Base-by-base conservation (phyloP, 2,888 invertebrate genomes). In the Melangyna quadrimaculata region DNA sequence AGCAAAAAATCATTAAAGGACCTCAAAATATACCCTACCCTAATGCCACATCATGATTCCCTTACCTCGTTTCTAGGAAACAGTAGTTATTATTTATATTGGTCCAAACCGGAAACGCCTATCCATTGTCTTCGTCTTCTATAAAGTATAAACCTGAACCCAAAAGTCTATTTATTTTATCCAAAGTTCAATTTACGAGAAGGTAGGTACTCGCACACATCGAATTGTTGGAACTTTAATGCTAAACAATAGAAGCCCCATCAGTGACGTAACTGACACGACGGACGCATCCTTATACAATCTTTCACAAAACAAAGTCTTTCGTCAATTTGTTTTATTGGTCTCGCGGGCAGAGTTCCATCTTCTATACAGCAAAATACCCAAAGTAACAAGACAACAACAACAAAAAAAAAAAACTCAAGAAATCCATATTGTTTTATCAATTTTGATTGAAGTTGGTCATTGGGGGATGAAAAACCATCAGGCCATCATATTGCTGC, bases 301-400 rank as follows among this genome's bases (percentile, higher is more conserved):
- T 19, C 45, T 51, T 14, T 17, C 24, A 27, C 7, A 48, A 9
- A 43, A 27, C 40, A 14, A 43, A 63, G 71, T 24, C 55, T 69
- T 55, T 63, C 81, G 86, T 81, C 86, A 86, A 86, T 86, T 81
- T 65, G 70, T 57, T 78, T 86, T 86, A 81, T 86, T 70, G 57
- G 81, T 86, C 86, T 78, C 86, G 81, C 78, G 86, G 86, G 86
- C 70, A 59, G 80, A 77, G 78, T 81, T 77, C 57, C 57, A 78
- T 81, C 73, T 77, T 73, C 73, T 77, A 57, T 86, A 65, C 65
- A 29, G 10, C 2, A 19, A 17, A 59, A 55, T 22, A 59, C 19
- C 14, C n/a, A 61, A 59, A 40, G n/a, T 40, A 40, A 61, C 40
- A 9, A n/a, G 14, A 35, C 22, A 12, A 57, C 10, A 5, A 14